Percentiles rank a stretch among this genome's conserved stretches.
Conservation (phyloP, 2,888 invertebrate species). For the Flexamia atlantica region DNA sequence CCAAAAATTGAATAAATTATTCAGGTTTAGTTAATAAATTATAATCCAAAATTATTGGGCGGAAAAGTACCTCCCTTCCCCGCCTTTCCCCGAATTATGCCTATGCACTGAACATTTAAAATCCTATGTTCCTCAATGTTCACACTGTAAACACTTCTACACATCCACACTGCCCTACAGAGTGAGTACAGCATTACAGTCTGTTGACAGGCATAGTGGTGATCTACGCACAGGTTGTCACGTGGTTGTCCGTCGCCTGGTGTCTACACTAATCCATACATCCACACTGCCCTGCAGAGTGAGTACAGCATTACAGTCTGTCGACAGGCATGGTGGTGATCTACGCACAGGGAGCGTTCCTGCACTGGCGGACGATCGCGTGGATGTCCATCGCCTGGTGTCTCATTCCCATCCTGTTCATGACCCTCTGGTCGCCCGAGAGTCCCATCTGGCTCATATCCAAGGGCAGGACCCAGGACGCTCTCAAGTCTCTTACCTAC, state of each 20-base stretch:
- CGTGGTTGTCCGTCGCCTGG: constrained; percentile 78
- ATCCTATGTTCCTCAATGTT: no score
- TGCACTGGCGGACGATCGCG: constrained; percentile 78
- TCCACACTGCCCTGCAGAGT: background rate
- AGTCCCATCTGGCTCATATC: constrained; percentile 80
- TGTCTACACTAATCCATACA: constrained; percentile 71
- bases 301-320: constrained; percentile 27
- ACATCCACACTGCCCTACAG: background rate
- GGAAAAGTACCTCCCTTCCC: no score
- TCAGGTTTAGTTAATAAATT: no score
- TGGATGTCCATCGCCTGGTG: constrained; percentile 78
- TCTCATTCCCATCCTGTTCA: constrained; percentile 76
- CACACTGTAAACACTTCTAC: no score
- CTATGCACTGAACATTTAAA: no score
- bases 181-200: constrained; percentile 22
- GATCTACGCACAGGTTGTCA: constrained; percentile 78
- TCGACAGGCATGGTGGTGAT: constrained; percentile 77
- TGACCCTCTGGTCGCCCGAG: constrained; percentile 76
- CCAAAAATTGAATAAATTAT: no score
- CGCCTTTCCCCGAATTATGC: no score
- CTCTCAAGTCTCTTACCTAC: constrained; percentile 76
- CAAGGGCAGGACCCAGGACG: constrained; percentile 77
- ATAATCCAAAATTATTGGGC: no score
- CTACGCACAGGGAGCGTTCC: constrained; percentile 77
- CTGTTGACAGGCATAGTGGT: constrained; percentile 77